Base-by-base conservation (phyloP, 1,140 invertebrate species). In the Drosophila quadrilineata region DNA sequence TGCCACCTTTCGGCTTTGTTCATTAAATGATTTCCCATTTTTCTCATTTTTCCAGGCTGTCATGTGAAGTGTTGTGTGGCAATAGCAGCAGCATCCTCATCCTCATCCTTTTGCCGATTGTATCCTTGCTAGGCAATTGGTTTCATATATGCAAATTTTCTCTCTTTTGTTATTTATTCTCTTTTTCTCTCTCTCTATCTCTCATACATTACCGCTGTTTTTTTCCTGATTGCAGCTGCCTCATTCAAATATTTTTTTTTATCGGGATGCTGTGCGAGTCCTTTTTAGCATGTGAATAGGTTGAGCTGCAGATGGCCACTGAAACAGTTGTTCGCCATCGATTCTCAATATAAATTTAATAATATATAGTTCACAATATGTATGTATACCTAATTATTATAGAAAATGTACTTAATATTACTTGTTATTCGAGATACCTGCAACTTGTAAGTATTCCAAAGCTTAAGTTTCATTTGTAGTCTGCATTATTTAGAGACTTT, bases 71-170 rank as follows among this genome's bases (percentile, higher is more conserved):
- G 52, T 17, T n/a, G n/a, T n/a, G n/a, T n/a, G n/a, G n/a, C n/a
- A n/a, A n/a, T n/a, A n/a, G n/a, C n/a, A n/a, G 40, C 73, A 84
- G 60, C 72, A 84, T 76, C 70, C 64, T 49, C 46, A 24, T 31
- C 46, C 24, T 31, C 14, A 33, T 26, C 49, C 45, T 26, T 2
- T n/a, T n/a, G n/a, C n/a, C n/a, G n/a, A n/a, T n/a, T n/a, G n/a
- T 29, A 16, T 29, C 17, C 35, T 10, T 5, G 40, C 33, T 22
- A 19, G 35, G 24, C 72, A 76, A 84, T 84, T 82, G 77, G 70
- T 66, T 71, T 74, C 71, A 85, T 79, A 53, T 71, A 84, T 84
- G 79, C 79, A 68, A 85, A 85, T 84, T 85, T 64, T 57, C 8
- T 19, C 28, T 53, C 22, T 53, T 48, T 31, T 43, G 49, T 38